A percentile compares a stretch with the other conserved stretches of the same genome.
Evolutionary conservation across 1,140 invertebrate species (phyloP).

Genomic region (Procambarus clarkii): DNA sequence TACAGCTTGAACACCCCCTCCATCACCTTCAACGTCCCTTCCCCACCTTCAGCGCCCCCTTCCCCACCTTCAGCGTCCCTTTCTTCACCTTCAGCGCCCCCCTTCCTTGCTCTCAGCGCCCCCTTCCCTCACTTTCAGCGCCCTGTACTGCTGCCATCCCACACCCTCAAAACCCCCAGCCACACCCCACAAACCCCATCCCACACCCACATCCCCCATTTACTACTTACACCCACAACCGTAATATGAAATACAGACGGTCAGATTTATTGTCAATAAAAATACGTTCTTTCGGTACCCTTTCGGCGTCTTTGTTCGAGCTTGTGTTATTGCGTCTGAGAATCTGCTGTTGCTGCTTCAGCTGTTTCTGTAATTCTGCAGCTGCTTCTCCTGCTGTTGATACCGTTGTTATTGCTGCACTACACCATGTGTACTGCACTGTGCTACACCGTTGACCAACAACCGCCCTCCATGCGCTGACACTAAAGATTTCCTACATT

Average conservation of each 20-base stretch:
- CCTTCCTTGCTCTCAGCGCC: no score
- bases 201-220: background rate
- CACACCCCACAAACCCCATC: background rate
- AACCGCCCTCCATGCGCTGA: no score
- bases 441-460: no score
- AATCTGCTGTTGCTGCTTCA: background rate
- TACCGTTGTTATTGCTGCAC: background rate
- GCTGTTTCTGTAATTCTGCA: background rate
- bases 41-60: no score
- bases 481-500: no score
- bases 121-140: background rate
- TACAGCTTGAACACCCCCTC: no score
- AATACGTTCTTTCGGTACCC: background rate
- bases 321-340: background rate
- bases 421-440: no score
- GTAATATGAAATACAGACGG: slow-evolving; percentile 1
- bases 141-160: background rate
- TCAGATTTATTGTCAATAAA: background rate
- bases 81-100: no score
- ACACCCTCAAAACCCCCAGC: no score
- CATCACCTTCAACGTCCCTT: no score
- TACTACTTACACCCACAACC: background rate
- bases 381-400: background rate
- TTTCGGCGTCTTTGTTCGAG: background rate
- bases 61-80: background rate